Conservation (phyloP, 2,113 vertebrate species). For the Albula glossodonta region DNA sequence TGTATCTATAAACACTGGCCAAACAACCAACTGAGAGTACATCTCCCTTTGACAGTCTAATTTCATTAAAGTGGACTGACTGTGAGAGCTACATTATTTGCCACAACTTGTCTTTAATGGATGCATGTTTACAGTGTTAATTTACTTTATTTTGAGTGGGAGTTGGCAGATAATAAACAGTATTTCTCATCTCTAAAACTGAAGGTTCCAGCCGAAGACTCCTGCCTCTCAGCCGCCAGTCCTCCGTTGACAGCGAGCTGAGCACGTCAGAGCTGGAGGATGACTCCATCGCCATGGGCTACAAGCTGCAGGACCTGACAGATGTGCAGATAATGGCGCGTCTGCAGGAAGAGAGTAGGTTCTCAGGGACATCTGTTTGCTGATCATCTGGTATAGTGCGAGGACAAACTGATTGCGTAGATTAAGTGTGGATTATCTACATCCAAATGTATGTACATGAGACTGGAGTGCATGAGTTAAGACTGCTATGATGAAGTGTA, state of each 20-base stretch:
- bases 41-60: not conserved
- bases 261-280: conserved; percentile 79
- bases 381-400: not conserved
- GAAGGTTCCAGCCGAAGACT: conserved; percentile 71
- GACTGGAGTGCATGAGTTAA: not conserved
- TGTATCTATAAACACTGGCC: not conserved
- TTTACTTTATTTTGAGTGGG: too few relatives aligned
- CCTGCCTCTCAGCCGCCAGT: conserved; percentile 77
- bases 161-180: not conserved
- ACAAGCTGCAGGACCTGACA: conserved; percentile 90
- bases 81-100: not conserved
- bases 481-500: not conserved
- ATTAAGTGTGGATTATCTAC: not conserved
- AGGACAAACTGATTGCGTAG: not conserved
- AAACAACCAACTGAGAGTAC: not conserved
- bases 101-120: too few relatives aligned
- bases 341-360: conserved; percentile 95
- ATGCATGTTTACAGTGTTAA: too few relatives aligned
- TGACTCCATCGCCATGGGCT: conserved; percentile 85
- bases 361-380: not conserved
- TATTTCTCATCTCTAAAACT: not conserved
- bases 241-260: conserved; percentile 81
- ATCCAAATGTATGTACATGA: not conserved
- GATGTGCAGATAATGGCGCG: conserved; percentile 98
- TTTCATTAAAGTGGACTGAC: not conserved